Conservation (phyloP, 2,797 vertebrate species). For the Arnoldichthys spilopterus region DNA sequence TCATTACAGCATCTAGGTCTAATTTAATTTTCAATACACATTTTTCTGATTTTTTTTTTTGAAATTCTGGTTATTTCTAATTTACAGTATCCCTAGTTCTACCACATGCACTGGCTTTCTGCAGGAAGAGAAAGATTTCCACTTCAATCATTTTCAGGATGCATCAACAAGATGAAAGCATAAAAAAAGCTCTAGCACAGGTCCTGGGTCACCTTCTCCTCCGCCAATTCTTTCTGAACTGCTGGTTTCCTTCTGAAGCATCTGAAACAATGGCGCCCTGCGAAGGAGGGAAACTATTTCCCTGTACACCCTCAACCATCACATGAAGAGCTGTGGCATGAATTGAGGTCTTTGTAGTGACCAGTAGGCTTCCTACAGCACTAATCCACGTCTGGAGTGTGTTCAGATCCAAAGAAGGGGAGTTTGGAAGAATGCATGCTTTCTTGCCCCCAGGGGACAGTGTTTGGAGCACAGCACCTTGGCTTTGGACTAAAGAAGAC, state of each 20-base stretch:
- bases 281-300: constrained; percentile 57
- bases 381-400: constrained; percentile 63
- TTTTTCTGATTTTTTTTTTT: no score
- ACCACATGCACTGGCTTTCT: not conserved
- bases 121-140: not conserved
- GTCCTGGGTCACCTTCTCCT: constrained; percentile 46
- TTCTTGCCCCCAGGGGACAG: constrained; percentile 42
- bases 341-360: constrained; percentile 73
- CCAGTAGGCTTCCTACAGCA: constrained; percentile 54
- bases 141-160: not conserved
- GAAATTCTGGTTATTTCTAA: no score
- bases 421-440: constrained; percentile 45
- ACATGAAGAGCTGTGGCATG: constrained; percentile 66
- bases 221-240: constrained; percentile 54
- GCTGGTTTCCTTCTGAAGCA: constrained; percentile 57
- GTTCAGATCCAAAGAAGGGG: constrained; percentile 51
- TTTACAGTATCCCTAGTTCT: not conserved
- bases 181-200: constrained; percentile 19
- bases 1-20: no score
- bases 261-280: constrained; percentile 64
- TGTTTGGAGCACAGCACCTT: not conserved
- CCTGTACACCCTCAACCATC: constrained; percentile 66
- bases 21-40: no score
- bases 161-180: constrained; percentile 10
- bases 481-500: constrained; percentile 3